Evolutionary conservation across 1,140 invertebrate genomes (phyloP).

Genomic region (Goniozus legneri): DNA sequence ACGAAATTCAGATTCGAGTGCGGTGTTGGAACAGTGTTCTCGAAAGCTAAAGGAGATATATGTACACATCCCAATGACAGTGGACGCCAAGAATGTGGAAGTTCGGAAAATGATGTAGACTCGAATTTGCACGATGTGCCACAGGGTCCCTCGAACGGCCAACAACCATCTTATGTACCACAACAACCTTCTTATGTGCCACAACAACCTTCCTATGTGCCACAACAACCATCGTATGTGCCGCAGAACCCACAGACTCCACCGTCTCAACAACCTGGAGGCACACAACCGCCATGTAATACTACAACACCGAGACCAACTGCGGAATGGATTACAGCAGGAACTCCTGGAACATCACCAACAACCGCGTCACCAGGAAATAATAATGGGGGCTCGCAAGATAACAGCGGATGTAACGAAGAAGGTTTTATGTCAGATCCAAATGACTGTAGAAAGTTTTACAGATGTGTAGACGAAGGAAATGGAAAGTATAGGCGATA

Average conservation of each 20-base stretch:
- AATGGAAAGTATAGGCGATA: slow-evolving; percentile 59
- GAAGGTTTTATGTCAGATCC: slow-evolving; percentile 69
- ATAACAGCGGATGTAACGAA: slow-evolving; percentile 35
- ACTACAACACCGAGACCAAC: slow-evolving; percentile 1
- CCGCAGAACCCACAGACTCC: background rate
- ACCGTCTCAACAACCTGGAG: background rate
- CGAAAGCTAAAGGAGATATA: slow-evolving; percentile 58
- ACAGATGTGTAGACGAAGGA: slow-evolving; percentile 68
- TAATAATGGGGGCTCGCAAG: background rate
- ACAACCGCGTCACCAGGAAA: background rate
- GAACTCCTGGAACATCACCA: background rate
- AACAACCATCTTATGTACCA: background rate
- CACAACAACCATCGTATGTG: background rate
- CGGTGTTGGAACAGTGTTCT: slow-evolving; percentile 68
- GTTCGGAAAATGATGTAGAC: slow-evolving; percentile 38
- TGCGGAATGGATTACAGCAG: slow-evolving; percentile 1
- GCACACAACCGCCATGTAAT: background rate
- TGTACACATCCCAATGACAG: slow-evolving; percentile 68
- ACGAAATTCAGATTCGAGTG: slow-evolving; percentile 64
- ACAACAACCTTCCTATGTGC: background rate
- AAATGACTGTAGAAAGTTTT: slow-evolving; percentile 72
- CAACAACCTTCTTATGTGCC: background rate
- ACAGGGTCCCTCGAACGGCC: too few species aligned
- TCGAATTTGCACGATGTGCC: slow-evolving; percentile 17
- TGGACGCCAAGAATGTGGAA: slow-evolving; percentile 57